Conservation (phyloP, 2,797 vertebrate species). For the Hippoglossus hippoglossus region DNA sequence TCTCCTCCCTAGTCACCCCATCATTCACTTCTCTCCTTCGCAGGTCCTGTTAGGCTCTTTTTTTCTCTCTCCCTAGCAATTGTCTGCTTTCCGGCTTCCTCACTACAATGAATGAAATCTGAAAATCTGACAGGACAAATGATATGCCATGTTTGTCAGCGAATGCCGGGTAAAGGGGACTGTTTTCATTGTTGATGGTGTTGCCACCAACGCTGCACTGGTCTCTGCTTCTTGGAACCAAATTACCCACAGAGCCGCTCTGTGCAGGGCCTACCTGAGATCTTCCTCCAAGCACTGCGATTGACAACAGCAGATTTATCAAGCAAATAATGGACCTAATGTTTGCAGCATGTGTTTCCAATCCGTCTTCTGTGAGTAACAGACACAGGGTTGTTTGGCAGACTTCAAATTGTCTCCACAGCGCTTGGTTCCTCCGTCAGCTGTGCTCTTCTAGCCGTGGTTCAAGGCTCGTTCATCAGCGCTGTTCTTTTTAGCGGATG, state of each 20-base stretch:
- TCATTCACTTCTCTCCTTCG: constrained; percentile 73
- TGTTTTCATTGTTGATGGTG: constrained; percentile 51
- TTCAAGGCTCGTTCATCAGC: constrained; percentile 77
- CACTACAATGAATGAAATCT: constrained; percentile 69
- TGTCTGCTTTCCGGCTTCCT: constrained; percentile 60
- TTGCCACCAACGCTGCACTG: constrained; percentile 40
- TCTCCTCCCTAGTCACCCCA: constrained; percentile 70
- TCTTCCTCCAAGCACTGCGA: constrained; percentile 36
- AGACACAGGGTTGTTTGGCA: constrained; percentile 58
- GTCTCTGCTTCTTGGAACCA: constrained; percentile 23
- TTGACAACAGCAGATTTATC: constrained; percentile 68
- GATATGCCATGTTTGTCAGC: constrained; percentile 65
- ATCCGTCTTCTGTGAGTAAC: constrained; percentile 60
- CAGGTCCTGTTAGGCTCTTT: constrained; percentile 56
- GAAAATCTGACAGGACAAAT: constrained; percentile 81
- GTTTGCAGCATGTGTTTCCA: constrained; percentile 65
- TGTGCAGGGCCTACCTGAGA: constrained; percentile 49
- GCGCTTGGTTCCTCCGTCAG: constrained; percentile 34
- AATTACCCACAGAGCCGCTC: constrained; percentile 40
- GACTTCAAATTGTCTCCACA: constrained; percentile 47
- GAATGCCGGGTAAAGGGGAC: constrained; percentile 10
- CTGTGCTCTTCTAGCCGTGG: constrained; percentile 40
- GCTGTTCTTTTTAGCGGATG: constrained; percentile 79
- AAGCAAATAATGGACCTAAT: constrained; percentile 70
- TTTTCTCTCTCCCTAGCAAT: constrained; percentile 56